phyloP scores from a whole-genome alignment of 1,140 invertebrate species.

The Cecropterus lyciades region DNA sequence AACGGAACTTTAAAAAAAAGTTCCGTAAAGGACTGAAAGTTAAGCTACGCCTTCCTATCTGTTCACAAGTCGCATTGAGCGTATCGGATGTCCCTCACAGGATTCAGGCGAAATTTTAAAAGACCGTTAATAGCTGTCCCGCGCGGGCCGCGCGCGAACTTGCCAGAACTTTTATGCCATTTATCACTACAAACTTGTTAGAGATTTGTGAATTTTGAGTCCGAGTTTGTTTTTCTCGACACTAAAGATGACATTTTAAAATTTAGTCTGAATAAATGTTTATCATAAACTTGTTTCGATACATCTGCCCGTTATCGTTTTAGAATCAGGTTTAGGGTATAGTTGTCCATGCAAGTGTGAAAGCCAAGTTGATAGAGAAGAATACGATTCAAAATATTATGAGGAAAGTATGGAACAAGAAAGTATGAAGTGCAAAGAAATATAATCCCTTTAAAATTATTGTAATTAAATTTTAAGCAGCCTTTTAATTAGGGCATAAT shows the following conservation, averaged over 20 bases:
- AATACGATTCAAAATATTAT: too few relatives aligned
- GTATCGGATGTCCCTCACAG: conserved; percentile 9
- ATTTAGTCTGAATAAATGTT: too few relatives aligned
- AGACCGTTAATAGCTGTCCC: conserved; percentile 21
- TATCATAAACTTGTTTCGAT: too few relatives aligned
- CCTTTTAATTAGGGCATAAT: too few relatives aligned
- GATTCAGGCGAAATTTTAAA: conserved; percentile 10
- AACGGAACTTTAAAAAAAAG: neutral
- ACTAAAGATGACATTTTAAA: neutral
- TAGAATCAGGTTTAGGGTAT: too few relatives aligned
- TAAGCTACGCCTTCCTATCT: neutral
- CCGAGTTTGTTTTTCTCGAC: neutral
- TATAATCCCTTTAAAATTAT: too few relatives aligned
- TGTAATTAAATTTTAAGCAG: too few relatives aligned
- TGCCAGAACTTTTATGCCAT: conserved; percentile 6
- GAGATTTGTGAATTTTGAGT: conserved; percentile 6
- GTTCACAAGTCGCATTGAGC: neutral
- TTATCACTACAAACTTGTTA: conserved; percentile 13
- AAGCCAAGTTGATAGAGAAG: too few relatives aligned
- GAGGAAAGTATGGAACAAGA: too few relatives aligned
- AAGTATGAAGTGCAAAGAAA: too few relatives aligned
- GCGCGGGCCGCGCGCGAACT: conserved; percentile 11
- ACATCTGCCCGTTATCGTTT: too few relatives aligned
- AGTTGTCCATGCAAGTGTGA: too few relatives aligned
- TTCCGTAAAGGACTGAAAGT: neutral